Percentiles rank a stretch among this genome's conserved stretches.
Conservation (phyloP, 2,888 invertebrate genomes). For the Stenoptilia bipunctidactyla region DNA sequence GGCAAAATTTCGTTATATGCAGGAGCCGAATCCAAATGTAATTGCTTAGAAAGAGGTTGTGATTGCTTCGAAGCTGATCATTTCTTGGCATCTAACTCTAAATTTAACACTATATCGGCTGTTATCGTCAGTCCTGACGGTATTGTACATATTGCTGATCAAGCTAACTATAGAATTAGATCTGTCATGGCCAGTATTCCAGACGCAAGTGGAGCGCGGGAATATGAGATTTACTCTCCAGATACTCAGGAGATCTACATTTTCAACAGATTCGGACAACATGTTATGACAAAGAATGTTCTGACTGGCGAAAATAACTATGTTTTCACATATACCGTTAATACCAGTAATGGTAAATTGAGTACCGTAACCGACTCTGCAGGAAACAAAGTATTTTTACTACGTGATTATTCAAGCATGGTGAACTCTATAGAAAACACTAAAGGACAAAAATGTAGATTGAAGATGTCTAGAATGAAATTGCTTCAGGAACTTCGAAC, state of each 20-base stretch:
- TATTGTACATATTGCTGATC: constrained; percentile 94
- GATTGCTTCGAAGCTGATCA: constrained; percentile 94
- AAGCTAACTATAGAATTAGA: constrained; percentile 89
- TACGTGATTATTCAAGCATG: constrained; percentile 86
- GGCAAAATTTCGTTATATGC: constrained; percentile 94
- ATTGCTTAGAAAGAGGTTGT: constrained; percentile 91
- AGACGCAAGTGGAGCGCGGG: constrained; percentile 83
- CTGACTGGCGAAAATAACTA: constrained; percentile 95
- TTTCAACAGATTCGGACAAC: constrained; percentile 95
- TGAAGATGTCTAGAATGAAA: constrained; percentile 93
- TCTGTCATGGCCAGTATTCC: constrained; percentile 92
- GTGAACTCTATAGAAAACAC: constrained; percentile 96
- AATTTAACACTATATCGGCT: constrained; percentile 94
- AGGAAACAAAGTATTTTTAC: constrained; percentile 87
- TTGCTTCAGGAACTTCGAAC: constrained; percentile 91
- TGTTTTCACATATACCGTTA: constrained; percentile 95
- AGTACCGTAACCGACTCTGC: constrained; percentile 95
- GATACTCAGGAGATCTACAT: constrained; percentile 96
- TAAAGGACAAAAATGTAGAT: constrained; percentile 90
- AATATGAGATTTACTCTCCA: constrained; percentile 95
- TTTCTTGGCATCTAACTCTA: constrained; percentile 91
- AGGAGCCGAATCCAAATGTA: constrained; percentile 94
- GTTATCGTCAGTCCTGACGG: constrained; percentile 95
- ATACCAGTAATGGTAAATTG: constrained; percentile 95
- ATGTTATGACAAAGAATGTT: constrained; percentile 93